Evolutionary conservation across 2,888 invertebrate genomes (phyloP).

Genomic region (Diaperis boleti): DNA sequence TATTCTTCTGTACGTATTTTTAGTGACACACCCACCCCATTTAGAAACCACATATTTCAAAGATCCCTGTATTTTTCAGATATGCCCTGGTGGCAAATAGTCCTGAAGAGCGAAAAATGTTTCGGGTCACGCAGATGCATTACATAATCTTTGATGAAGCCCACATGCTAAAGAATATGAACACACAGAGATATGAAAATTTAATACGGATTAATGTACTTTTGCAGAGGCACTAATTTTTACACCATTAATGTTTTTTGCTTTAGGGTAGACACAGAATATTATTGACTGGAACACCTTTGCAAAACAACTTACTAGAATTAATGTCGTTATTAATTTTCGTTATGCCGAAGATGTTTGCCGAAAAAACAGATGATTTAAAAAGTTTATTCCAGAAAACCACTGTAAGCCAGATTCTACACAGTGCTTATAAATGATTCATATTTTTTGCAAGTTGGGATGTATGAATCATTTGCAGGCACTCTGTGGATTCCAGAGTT

Average conservation of each 20-base stretch:
- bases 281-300: conserved; percentile 93
- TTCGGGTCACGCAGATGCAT: conserved; percentile 88
- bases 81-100: conserved; percentile 85
- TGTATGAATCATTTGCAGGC: too few species aligned
- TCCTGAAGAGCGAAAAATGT: conserved; percentile 90
- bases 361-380: conserved; percentile 86
- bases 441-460: too few species aligned
- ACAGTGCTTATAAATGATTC: too few species aligned
- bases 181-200: conserved; percentile 89
- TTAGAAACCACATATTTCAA: too few species aligned
- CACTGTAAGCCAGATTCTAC: conserved; percentile 66
- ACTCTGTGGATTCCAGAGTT: too few species aligned
- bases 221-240: not conserved
- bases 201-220: conserved; percentile 80
- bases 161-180: conserved; percentile 98
- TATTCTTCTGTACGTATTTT: too few species aligned
- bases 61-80: too few species aligned
- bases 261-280: conserved; percentile 85
- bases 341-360: conserved; percentile 96
- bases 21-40: too few species aligned
- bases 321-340: conserved; percentile 95
- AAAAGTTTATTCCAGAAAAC: conserved; percentile 89
- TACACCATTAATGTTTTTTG: conserved; percentile 14
- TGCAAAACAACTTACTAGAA: conserved; percentile 96
- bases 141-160: conserved; percentile 98